These are phyloP conservation scores for Flabesymbios commensalis DNA, from an alignment of 2,888 invertebrate species.

Conservation along the genomic window DNA sequence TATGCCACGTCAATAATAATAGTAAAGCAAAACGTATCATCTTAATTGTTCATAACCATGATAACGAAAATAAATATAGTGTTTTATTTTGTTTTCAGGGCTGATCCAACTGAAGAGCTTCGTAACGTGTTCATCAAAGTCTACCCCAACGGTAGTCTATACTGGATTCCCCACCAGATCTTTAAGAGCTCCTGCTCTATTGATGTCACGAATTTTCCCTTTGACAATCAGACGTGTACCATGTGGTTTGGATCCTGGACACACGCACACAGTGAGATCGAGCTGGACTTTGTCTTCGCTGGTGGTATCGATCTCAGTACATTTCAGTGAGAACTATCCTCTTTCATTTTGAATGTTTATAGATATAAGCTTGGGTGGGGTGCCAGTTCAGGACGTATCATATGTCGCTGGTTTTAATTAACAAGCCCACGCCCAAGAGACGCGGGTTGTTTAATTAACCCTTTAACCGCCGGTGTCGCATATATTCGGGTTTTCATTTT, in stretches of 20 bases:
- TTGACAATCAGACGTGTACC: slow-evolving; percentile 27
- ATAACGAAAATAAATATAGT: too few relatives aligned
- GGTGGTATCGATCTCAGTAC: slow-evolving; percentile 27
- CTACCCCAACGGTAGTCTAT: slow-evolving; percentile 13
- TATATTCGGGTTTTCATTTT: too few relatives aligned
- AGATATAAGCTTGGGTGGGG: too few relatives aligned
- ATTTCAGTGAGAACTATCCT: slow-evolving; percentile 26
- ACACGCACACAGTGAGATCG: slow-evolving; percentile 20
- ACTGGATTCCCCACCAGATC: slow-evolving; percentile 31
- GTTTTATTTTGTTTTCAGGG: slow-evolving; percentile 6
- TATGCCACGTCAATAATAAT: too few relatives aligned
- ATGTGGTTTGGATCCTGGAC: slow-evolving; percentile 37
- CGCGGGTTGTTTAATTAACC: too few relatives aligned
- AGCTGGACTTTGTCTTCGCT: slow-evolving; percentile 18
- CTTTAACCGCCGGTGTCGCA: too few relatives aligned
- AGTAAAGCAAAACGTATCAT: too few relatives aligned
- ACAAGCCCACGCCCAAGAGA: too few relatives aligned
- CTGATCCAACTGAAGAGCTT: slow-evolving; percentile 18
- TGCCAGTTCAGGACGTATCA: not conserved
- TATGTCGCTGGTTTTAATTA: not conserved
- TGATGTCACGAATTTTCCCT: slow-evolving; percentile 32
- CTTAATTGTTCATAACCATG: too few relatives aligned
- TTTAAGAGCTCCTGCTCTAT: slow-evolving; percentile 32
- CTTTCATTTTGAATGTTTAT: too few relatives aligned
- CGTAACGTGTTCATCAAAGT: slow-evolving; percentile 22